These are phyloP conservation scores for Hyperopisus bebe DNA, from an alignment of 2,113 vertebrate genomes.

Conservation along the genomic window DNA sequence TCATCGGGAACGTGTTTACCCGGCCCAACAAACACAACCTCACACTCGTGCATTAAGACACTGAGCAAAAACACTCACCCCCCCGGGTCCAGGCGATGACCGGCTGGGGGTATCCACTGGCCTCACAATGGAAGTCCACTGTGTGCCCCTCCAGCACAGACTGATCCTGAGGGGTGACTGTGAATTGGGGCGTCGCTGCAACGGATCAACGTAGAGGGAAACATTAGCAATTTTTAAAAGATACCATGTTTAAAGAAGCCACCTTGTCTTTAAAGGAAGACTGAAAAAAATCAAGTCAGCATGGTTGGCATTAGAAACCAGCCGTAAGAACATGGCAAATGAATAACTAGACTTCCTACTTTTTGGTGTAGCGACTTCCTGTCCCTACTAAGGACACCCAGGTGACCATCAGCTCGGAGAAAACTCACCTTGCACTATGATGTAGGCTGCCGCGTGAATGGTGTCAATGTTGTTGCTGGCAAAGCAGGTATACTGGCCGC, in stretches of 20 bases:
- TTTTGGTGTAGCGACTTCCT: neutral
- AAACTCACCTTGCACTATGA: constrained; percentile 88
- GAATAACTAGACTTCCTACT: neutral
- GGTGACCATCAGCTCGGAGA: neutral
- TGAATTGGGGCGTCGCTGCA: constrained; percentile 85
- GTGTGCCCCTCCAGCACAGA: constrained; percentile 82
- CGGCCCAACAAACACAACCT: neutral
- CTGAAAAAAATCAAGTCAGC: neutral
- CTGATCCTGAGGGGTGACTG: constrained; percentile 82
- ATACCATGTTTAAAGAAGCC: neutral
- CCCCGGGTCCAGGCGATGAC: constrained; percentile 95
- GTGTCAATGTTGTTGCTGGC: constrained; percentile 85
- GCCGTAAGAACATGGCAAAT: neutral
- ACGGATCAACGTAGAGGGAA: neutral
- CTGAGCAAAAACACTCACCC: constrained; percentile 51
- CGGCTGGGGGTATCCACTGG: constrained; percentile 79
- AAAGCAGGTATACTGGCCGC: constrained; percentile 88
- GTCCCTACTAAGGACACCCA: neutral
- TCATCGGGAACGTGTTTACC: neutral
- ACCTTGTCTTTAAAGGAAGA: neutral
- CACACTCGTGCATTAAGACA: neutral
- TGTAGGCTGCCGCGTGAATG: constrained; percentile 79
- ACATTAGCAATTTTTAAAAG: neutral
- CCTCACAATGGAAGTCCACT: constrained; percentile 89
- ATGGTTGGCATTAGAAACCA: neutral